These are phyloP conservation scores for Ceratitis capitata DNA, from an alignment of 1,140 invertebrate species.

Conservation along the genomic window DNA sequence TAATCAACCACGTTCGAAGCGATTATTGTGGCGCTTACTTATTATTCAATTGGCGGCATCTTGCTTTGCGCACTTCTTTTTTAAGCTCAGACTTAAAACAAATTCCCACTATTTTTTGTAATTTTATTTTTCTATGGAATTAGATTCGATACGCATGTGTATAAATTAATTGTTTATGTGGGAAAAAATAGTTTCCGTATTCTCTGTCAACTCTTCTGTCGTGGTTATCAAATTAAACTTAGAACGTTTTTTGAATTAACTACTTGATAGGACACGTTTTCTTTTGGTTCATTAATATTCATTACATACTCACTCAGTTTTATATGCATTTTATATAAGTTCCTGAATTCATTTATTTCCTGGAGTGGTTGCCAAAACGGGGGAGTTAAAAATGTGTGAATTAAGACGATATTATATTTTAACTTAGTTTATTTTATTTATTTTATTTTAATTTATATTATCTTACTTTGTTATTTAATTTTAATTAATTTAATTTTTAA, in stretches of 20 bases:
- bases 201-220: neutral
- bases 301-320: neutral
- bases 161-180: neutral
- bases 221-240: neutral
- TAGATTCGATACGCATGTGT: neutral
- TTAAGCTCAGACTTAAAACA: neutral
- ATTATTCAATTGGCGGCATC: neutral
- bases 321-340: neutral
- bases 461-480: too few species aligned
- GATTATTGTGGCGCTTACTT: neutral
- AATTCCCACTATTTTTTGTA: neutral
- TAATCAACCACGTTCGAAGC: neutral
- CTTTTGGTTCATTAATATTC: constrained; percentile 14
- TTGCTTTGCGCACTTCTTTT: neutral
- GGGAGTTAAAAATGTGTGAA: neutral
- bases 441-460: too few species aligned
- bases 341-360: constrained; percentile 10
- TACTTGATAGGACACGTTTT: neutral
- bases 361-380: neutral
- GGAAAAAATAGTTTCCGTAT: constrained; percentile 20
- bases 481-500: too few species aligned
- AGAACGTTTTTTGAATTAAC: neutral
- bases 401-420: too few species aligned
- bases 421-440: too few species aligned
- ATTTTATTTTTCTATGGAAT: neutral